Evolutionary conservation across 2,888 invertebrate species (phyloP).

Genomic region (Horisme vitalbata): DNA sequence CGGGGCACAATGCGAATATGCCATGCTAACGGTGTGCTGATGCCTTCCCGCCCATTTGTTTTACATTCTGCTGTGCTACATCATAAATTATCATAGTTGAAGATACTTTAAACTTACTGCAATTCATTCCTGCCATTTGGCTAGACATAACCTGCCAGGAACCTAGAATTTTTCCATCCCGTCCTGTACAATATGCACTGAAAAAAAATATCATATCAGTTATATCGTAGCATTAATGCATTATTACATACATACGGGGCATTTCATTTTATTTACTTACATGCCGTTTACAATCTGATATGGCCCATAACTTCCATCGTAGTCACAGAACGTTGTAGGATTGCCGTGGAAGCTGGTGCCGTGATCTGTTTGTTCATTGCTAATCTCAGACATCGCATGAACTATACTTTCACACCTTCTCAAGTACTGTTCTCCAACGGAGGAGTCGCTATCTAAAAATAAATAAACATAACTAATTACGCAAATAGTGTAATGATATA

Average conservation of each 20-base stretch:
- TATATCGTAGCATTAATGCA: no score
- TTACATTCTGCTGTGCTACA: conserved; percentile 16
- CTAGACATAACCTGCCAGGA: conserved; percentile 72
- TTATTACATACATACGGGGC: not conserved
- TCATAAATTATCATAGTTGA: conserved; percentile 1
- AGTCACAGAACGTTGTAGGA: conserved; percentile 82
- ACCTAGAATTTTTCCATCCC: conserved; percentile 81
- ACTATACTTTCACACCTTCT: conserved; percentile 86
- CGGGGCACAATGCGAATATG: conserved; percentile 58
- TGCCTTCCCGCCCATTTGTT: conserved; percentile 40
- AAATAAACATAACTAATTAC: conserved; percentile 39
- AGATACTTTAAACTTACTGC: conserved; percentile 79
- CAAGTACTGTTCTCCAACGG: conserved; percentile 82
- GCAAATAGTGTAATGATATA: conserved; percentile 14
- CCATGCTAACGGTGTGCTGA: conserved; percentile 54
- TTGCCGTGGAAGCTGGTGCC: conserved; percentile 82
- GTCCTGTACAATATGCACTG: conserved; percentile 85
- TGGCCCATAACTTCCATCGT: conserved; percentile 85
- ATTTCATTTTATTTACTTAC: conserved; percentile 61
- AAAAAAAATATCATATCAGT: conserved; percentile 23
- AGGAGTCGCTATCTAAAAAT: conserved; percentile 67
- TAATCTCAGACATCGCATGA: conserved; percentile 76
- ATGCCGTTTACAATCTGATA: conserved; percentile 78
- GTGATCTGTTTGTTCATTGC: conserved; percentile 80
- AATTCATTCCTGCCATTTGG: conserved; percentile 71